Conservation (phyloP, 2,888 invertebrate genomes). For the Netelia melanura region DNA sequence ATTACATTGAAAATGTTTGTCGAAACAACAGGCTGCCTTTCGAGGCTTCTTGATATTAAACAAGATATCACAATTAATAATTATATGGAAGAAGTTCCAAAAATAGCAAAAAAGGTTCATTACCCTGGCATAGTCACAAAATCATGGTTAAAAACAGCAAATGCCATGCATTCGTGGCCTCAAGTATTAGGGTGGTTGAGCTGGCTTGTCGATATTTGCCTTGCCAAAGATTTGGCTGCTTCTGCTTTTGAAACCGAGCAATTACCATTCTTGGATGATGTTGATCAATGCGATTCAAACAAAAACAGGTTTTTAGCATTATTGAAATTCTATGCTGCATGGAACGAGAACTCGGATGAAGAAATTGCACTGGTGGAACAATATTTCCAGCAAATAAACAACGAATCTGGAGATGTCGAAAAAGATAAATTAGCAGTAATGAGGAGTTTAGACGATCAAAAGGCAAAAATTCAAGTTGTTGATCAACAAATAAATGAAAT, state of each 20-base stretch:
- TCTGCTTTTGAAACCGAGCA: conserved; percentile 75
- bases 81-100: conserved; percentile 85
- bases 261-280: conserved; percentile 74
- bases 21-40: conserved; percentile 75
- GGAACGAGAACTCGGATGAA: conserved; percentile 79
- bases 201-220: conserved; percentile 86
- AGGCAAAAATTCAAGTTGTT: conserved; percentile 37
- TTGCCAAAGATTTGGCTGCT: conserved; percentile 81
- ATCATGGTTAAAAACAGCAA: conserved; percentile 87
- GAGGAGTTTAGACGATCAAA: conserved; percentile 59
- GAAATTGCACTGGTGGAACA: conserved; percentile 75
- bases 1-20: conserved; percentile 81
- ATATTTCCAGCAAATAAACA: conserved; percentile 75
- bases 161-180: conserved; percentile 87
- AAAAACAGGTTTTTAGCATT: conserved; percentile 72
- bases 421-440: conserved; percentile 64
- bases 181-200: conserved; percentile 87
- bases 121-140: conserved; percentile 87
- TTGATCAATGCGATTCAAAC: conserved; percentile 65
- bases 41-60: conserved; percentile 76
- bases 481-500: conserved; percentile 65
- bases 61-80: conserved; percentile 75
- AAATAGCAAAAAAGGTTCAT: conserved; percentile 85
- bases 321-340: conserved; percentile 76
- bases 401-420: conserved; percentile 73